Percentiles rank a stretch among this genome's conserved stretches.
phyloP scores from a whole-genome alignment of 2,797 vertebrate genomes.

The Phyllotis vaccarum region DNA sequence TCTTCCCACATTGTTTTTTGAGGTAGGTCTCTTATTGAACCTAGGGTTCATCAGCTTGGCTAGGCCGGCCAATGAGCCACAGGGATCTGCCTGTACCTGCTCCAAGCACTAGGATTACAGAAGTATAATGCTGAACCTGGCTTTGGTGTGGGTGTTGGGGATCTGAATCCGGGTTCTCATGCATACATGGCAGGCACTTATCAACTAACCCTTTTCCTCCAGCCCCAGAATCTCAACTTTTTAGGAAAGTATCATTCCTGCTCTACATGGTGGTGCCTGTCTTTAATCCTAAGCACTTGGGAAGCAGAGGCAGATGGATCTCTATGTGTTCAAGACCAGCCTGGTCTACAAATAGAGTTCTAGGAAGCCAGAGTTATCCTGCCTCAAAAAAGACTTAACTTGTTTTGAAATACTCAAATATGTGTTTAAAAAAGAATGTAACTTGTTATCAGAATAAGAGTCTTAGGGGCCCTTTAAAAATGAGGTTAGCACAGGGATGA shows the following conservation, averaged over 20 bases:
- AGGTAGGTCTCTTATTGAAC: not conserved
- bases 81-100: not conserved
- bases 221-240: not conserved
- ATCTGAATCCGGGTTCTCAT: not conserved
- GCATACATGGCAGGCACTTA: too few relatives aligned
- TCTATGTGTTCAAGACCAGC: not conserved
- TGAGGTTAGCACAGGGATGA: not conserved
- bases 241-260: not conserved
- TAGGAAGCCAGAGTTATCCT: not conserved
- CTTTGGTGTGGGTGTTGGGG: not conserved
- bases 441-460: not conserved
- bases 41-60: not conserved
- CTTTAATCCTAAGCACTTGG: not conserved
- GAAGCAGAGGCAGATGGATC: not conserved
- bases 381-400: not conserved
- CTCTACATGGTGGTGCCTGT: not conserved
- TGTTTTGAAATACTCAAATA: not conserved
- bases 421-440: not conserved
- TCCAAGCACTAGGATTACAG: not conserved
- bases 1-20: not conserved
- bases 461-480: not conserved
- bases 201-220: not conserved
- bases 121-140: not conserved
- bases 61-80: not conserved
- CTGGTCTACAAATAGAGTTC: not conserved